Evolutionary conservation across 1,140 invertebrate genomes (phyloP).

Genomic region (Neotoxoptera formosana): DNA sequence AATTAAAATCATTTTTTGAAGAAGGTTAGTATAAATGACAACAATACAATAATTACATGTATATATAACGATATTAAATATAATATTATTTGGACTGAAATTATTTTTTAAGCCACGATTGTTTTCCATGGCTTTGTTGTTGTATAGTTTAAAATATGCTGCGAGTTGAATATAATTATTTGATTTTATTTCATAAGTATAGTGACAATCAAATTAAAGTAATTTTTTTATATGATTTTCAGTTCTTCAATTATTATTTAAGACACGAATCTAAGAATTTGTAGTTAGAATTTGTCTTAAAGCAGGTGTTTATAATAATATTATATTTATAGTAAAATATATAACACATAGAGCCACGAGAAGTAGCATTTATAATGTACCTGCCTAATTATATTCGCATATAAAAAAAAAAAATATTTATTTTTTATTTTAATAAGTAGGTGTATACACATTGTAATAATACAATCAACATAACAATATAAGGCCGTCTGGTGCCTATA

Average conservation of each 20-base stretch:
- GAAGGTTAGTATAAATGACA: slow-evolving; percentile 2
- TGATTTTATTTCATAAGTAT: not conserved
- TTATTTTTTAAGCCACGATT: not conserved
- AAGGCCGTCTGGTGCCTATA: too few relatives aligned
- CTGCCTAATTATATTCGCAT: too few relatives aligned
- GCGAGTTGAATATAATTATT: not conserved
- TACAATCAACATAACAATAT: too few relatives aligned
- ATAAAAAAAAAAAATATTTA: too few relatives aligned
- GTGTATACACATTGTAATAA: too few relatives aligned
- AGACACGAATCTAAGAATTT: not conserved
- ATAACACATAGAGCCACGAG: too few relatives aligned
- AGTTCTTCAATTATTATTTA: not conserved
- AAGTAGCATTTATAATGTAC: too few relatives aligned
- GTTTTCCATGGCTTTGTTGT: not conserved
- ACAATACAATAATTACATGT: not conserved
- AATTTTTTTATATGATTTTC: not conserved
- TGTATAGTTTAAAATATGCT: not conserved
- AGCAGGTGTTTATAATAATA: too few relatives aligned
- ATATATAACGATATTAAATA: not conserved
- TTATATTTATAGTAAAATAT: too few relatives aligned
- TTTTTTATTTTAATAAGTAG: too few relatives aligned
- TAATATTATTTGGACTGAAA: not conserved
- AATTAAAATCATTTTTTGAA: not conserved
- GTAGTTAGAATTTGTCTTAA: not conserved
- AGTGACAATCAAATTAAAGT: not conserved